Conservation (phyloP, 2,888 invertebrate species). For the Chelonus formosanus region DNA sequence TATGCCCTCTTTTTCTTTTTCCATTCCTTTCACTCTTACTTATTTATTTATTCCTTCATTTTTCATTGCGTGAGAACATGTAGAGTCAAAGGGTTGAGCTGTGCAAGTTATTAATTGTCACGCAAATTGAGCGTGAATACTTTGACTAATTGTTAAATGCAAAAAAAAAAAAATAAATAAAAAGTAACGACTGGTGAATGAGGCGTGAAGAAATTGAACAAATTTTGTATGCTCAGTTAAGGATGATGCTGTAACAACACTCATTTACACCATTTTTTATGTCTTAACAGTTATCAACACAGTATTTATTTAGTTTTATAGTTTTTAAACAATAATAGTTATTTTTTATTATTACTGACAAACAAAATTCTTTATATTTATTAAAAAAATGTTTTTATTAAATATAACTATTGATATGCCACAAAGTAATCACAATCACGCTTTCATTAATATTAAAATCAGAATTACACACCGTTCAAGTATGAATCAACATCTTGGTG, state of each 20-base stretch:
- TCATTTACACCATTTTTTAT: too few species aligned
- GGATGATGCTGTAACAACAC: too few species aligned
- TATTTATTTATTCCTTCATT: conserved; percentile 20
- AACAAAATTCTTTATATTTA: too few species aligned
- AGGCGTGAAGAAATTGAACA: conserved; percentile 23
- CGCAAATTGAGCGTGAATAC: conserved; percentile 34
- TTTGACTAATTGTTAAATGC: conserved; percentile 31
- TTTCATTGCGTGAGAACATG: conserved; percentile 49
- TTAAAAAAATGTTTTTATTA: too few species aligned
- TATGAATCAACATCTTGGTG: conserved; percentile 2
- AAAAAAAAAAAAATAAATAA: not conserved
- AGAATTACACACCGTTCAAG: not conserved
- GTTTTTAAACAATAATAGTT: too few species aligned
- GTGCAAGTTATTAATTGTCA: conserved; percentile 39
- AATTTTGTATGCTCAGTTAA: too few species aligned
- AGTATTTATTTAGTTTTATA: too few species aligned
- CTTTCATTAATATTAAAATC: not conserved
- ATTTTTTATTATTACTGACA: too few species aligned
- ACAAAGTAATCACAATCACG: too few species aligned
- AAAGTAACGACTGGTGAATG: conserved; percentile 1
- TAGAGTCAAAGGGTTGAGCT: conserved; percentile 37
- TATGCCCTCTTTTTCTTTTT: conserved; percentile 23
- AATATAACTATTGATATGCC: too few species aligned
- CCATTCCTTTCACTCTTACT: conserved; percentile 11
- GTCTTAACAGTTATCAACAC: too few species aligned